phyloP scores from a whole-genome alignment of 2,888 invertebrate species.

The Meliscaeva auricollis region DNA sequence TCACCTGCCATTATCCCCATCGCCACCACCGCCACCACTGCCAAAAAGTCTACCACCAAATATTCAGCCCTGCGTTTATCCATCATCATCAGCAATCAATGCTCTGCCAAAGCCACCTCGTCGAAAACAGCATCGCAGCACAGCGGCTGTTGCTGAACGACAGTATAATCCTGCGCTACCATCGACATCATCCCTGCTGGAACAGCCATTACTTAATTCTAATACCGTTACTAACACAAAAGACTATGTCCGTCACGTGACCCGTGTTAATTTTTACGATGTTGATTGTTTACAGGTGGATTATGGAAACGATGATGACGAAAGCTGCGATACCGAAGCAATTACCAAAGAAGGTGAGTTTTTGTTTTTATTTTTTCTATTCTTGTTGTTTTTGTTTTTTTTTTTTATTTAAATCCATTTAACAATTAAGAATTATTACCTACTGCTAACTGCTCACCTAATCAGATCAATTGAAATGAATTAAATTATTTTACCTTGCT shows the following conservation, averaged over 20 bases:
- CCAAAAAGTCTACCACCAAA: constrained; percentile 78
- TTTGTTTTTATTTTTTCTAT: no score
- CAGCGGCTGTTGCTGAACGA: constrained; percentile 47
- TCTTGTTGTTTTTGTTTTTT: constrained; percentile 2
- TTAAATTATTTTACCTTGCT: constrained; percentile 5
- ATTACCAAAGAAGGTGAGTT: constrained; percentile 94
- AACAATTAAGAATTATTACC: constrained; percentile 36
- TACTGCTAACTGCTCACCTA: constrained; percentile 11
- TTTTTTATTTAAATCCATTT: constrained; percentile 47
- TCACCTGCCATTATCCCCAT: constrained; percentile 67
- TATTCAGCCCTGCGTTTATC: constrained; percentile 67
- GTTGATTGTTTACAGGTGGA: constrained; percentile 85
- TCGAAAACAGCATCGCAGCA: constrained; percentile 72
- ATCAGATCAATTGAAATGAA: constrained; percentile 46
- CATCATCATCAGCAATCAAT: constrained; percentile 77
- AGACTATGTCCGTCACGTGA: constrained; percentile 84
- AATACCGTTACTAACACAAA: constrained; percentile 79
- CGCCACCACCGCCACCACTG: constrained; percentile 77
- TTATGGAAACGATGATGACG: constrained; percentile 86
- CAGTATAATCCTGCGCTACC: constrained; percentile 46
- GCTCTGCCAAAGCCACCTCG: constrained; percentile 83
- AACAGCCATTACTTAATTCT: constrained; percentile 72
- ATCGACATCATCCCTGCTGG: constrained; percentile 66
- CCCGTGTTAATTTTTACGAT: constrained; percentile 85
- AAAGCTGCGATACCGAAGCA: constrained; percentile 91